Percentiles rank a stretch among this genome's conserved stretches.
phyloP scores from a whole-genome alignment of 2,888 invertebrate genomes.

The Drosophila aldrichi region DNA sequence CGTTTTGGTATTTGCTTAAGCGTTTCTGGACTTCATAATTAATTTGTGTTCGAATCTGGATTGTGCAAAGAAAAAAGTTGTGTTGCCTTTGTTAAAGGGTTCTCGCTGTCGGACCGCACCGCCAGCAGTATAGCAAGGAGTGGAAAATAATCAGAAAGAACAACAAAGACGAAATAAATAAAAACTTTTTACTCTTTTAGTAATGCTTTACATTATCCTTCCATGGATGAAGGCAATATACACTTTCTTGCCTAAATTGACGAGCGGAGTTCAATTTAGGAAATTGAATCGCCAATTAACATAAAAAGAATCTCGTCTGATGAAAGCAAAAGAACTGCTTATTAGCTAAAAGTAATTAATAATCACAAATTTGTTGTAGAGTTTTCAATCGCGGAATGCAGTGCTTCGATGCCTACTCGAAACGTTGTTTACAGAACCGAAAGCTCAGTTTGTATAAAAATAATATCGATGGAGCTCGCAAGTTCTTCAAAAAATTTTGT shows the following conservation, averaged over 20 bases:
- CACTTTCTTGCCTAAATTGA: neutral
- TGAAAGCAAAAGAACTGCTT: neutral
- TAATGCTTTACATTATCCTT: neutral
- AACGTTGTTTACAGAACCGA: conserved; percentile 80
- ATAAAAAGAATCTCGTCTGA: neutral
- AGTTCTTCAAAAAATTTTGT: conserved; percentile 83
- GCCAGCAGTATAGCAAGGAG: neutral
- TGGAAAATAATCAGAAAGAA: neutral
- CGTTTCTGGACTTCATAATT: conserved; percentile 30
- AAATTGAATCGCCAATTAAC: conserved; percentile 43
- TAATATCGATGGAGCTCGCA: conserved; percentile 83
- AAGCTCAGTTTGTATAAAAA: conserved; percentile 79
- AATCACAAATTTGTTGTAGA: conserved; percentile 57
- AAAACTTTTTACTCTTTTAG: conserved; percentile 16
- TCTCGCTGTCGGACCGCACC: neutral
- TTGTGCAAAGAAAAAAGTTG: neutral
- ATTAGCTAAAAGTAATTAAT: neutral
- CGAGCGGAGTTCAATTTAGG: neutral
- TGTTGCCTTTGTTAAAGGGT: conserved; percentile 8
- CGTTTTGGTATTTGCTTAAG: neutral
- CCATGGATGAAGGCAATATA: neutral
- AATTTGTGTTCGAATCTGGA: conserved; percentile 11
- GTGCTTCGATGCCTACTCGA: conserved; percentile 84
- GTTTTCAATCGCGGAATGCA: conserved; percentile 84
- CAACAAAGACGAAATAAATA: conserved; percentile 11